Base-by-base conservation (phyloP, 2,113 vertebrate species). In the Microcebus lehilahytsara region DNA sequence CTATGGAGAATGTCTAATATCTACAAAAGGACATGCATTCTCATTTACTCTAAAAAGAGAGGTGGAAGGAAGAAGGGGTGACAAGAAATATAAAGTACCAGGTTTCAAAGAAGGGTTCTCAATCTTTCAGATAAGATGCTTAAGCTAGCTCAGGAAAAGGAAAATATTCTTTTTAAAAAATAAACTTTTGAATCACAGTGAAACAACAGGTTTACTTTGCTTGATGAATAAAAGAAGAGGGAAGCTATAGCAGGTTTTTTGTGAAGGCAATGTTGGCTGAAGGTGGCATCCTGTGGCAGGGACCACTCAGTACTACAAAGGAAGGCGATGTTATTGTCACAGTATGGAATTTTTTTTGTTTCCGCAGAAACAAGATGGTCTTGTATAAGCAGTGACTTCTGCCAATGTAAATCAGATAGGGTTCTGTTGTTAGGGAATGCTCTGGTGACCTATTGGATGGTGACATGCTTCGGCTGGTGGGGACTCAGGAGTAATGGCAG, bases 31-130 rank as follows among this genome's bases (percentile, higher is more conserved):
- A 67, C 3, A 1, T 19, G 1, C 25, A 5, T 92, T 88, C 22
- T 34, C 40, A 17, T 30, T 81, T 53, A 23, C 58, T 90, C 11
- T 32, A 7, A 72, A 34, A 23, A 49, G 46, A 27, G 3, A 62
- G 30, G 20, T 5, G 12, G 25, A 40, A n/a, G 4, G 32, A 32
- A 2, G 32, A 32, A 2, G 0, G 14, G 0, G 30, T 16, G n/a
- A 22, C 46, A 3, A 78, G 51, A 30, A 75, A 30, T 16, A 4
- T 32, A 46, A 4, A 9, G 10, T 23, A 53, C 14, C 5, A 90
- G 25, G 56, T 75, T 92, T 93, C 62, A 46, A 91, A 46, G 58
- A 87, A 83, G 42, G 2, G 9, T 22, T 19, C 37, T 42, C 22
- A 37, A 6, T n/a, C 62, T 83, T 62, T 75, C 67, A 34, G 64